Base-by-base conservation (phyloP, 2,113 vertebrate species). In the Trematomus loennbergii region DNA sequence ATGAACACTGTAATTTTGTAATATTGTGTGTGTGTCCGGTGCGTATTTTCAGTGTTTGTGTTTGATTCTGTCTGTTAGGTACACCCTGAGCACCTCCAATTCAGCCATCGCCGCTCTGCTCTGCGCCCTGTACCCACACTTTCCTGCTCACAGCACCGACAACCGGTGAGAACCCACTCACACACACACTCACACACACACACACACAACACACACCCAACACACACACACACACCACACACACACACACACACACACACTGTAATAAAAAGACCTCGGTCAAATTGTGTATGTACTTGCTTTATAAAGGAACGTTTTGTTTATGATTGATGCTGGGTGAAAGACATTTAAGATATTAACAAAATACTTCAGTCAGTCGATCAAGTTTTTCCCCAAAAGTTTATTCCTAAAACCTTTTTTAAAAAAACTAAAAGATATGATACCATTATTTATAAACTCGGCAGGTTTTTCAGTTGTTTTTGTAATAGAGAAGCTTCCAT, bases 111-210 rank as follows among this genome's bases (percentile, higher is more conserved):
- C 98, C 15, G 97, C 98, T 55, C 96, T 99, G 5, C 96, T 99
- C 15, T 99, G 97, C 72, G 97, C 97, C 22, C 94, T 99, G 18
- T 99, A 99, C 85, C 97, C 98, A 2, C 98, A 99, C 79, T 99
- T 99, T 80, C 98, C 98, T 0, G 96, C 97, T 70, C 97, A 99
- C 90, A 99, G 98, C 85, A 99, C 98, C 0, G 98, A 99, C 88
- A 99, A 99, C 90, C 94, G 97, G 98, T 99, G 93, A 92, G 93
- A 33, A 18, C n/a, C n/a, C 0, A 2, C 25, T 3, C 25, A 25
- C 25, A 25, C 25, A 25, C 25, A 25, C 25, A 25, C 25, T 3
- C 25, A 25, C 25, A 25, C 25, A 25, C 25, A 25, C 25, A 25
- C 29, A 29, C 29, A 29, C 29, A 29, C n/a, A n/a, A n/a, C n/a